A percentile compares a stretch with the other conserved stretches of the same genome.
These are phyloP conservation scores for Pseudomyrmex flavicornis DNA, from an alignment of 1,140 invertebrate genomes.

Conservation along the genomic window DNA sequence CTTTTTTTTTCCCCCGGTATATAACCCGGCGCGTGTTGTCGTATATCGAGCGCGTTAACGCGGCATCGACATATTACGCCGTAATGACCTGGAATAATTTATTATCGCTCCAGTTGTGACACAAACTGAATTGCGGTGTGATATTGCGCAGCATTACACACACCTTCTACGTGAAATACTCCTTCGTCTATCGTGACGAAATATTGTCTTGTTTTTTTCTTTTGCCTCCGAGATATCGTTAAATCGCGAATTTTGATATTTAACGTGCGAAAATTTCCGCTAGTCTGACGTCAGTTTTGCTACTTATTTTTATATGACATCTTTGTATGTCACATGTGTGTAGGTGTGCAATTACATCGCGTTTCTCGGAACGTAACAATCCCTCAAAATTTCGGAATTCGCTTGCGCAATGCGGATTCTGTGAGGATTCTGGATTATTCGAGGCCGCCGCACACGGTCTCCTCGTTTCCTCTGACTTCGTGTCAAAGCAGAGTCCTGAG, in stretches of 20 bases:
- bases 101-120: slow-evolving; percentile 60
- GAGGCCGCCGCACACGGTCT: no score
- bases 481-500: background rate
- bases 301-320: background rate
- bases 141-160: slow-evolving; percentile 54
- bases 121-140: slow-evolving; percentile 1
- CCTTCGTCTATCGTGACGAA: background rate
- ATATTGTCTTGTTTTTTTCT: background rate
- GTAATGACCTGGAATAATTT: slow-evolving; percentile 75
- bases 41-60: slow-evolving; percentile 69
- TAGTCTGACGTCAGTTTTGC: no score
- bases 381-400: slow-evolving; percentile 1
- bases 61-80: slow-evolving; percentile 63
- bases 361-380: background rate
- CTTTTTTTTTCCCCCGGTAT: background rate
- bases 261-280: no score
- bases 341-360: background rate
- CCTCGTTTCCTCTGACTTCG: background rate
- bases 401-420: slow-evolving; percentile 37
- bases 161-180: background rate
- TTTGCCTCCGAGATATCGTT: no score
- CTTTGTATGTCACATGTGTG: no score
- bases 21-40: background rate
- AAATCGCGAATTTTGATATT: no score
- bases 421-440: background rate